These are phyloP conservation scores for Heliconius hermathena DNA, from an alignment of 1,140 invertebrate genomes.

Conservation along the genomic window DNA sequence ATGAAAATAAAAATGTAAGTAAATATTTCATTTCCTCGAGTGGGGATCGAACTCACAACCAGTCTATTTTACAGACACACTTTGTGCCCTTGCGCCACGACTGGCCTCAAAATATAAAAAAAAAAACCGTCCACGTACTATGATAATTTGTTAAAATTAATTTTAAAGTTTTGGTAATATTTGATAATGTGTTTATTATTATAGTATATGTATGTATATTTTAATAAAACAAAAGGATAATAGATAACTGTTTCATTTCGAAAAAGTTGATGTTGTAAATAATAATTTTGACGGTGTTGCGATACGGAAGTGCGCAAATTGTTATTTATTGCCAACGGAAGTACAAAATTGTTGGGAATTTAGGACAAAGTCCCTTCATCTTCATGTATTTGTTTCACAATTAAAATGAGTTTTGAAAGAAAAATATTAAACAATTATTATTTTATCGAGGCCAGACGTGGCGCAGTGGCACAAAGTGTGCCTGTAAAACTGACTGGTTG, in stretches of 20 bases:
- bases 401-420: background rate
- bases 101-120: too few relatives aligned
- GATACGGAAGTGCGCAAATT: slow-evolving; percentile 35
- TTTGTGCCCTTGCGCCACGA: too few relatives aligned
- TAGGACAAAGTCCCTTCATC: slow-evolving; percentile 30
- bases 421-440: background rate
- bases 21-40: too few relatives aligned
- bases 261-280: slow-evolving; percentile 32
- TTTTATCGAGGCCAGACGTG: too few relatives aligned
- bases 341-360: slow-evolving; percentile 36
- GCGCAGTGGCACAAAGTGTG: too few relatives aligned
- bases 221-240: slow-evolving; percentile 5
- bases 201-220: background rate
- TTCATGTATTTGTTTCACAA: background rate
- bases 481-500: too few relatives aligned
- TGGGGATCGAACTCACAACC: too few relatives aligned
- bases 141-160: too few relatives aligned
- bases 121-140: too few relatives aligned
- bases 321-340: slow-evolving; percentile 37
- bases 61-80: too few relatives aligned
- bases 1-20: too few relatives aligned
- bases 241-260: slow-evolving; percentile 24
- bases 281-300: slow-evolving; percentile 36
- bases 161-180: background rate
- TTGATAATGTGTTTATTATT: background rate